Evolutionary conservation across 2,888 invertebrate genomes (phyloP), one percentile per base, ranked within the genome.

Genomic region (Orthosia incerta): DNA sequence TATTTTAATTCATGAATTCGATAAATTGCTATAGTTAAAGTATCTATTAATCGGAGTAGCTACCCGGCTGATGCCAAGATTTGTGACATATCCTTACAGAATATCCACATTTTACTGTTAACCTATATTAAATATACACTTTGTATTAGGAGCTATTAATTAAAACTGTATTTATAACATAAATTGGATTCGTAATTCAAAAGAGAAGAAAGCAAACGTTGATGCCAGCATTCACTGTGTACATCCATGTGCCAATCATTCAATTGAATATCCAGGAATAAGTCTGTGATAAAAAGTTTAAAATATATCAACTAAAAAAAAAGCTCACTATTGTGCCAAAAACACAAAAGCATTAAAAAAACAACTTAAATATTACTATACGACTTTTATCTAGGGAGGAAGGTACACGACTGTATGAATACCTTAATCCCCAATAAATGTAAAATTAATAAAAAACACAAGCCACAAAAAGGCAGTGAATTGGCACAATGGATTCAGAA

Each of bases 171-270:
- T n/a, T 55, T 20, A 48, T 39, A 18, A 51, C 5, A 18, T 20
- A 15, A 18, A 23, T 23, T 45, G 18, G 46, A 59, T 11, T 61
- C 2, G 20, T 11, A 18, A 60, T 31, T n/a, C 15, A 23, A 15
- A 15, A 4, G 45, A 31, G n/a, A 11, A 16, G 3, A 5, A 31
- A 46, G 7, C 11, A 64, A 23, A 31, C 39, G 3, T 71, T 7
- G 59, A n/a, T 18, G 55, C 75, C 64, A 83, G 80, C 72, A 81
- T 79, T 83, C 80, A 79, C 79, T 69, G 79, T 65, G 51, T 69
- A 51, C 74, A 82, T 83, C 85, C 80, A 79, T 80, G 79, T 86
- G 80, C 80, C 83, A 84, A 87, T 80, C 73, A 69, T 78, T 72
- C 66, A 71, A 74, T 80, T 76, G 61, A 73, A 80, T 66, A 64